Evolutionary conservation across 2,888 invertebrate genomes (phyloP), one percentile per base, ranked within the genome.

Genomic region (Petrolisthes cinctipes): DNA sequence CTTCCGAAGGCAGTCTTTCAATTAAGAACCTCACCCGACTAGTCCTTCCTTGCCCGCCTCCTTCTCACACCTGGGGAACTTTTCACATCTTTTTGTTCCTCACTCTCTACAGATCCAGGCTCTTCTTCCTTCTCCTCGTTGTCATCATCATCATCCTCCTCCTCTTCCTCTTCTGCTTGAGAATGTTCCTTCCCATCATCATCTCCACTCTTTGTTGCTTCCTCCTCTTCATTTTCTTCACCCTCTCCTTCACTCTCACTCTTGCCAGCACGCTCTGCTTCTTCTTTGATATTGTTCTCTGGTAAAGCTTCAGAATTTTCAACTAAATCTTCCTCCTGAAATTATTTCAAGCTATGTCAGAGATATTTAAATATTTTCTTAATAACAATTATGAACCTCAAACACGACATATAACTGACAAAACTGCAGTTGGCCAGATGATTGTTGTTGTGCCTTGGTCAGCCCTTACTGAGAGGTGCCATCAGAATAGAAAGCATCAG

Each of bases 241-340:
- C 78, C 85, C 57, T 84, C 66, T n/a, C 17, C 86, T 37, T 84
- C 88, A 23, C 78, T 84, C 53, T 86, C 80, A 79, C 79, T 83
- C 23, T 53, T 76, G n/a, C 82, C 86, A 9, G 61, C 68, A 17
- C 54, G 23, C 71, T 85, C 78, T n/a, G 73, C 85, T 11, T 75
- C 86, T 20, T 84, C 89, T 53, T 86, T 56, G 17, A 56, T 73
- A 54, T 85, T 82, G n/a, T 54, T 54, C 14, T 86, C 68, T 37
- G 66, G 61, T 61, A 53, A 86, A 5, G 75, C 82, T 37, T 88
- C 80, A 51, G 90, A 89, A 73, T 86, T 85, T 75, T 91, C 83
- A 5, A 89, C 89, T 56, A 88, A 87, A 73, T 90, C 90, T 83
- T 88, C 90, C 81, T 90, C 90, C 90, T 90, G 76, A n/a, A 71